Conservation (phyloP, 1,140 invertebrate genomes). For the Leptinotarsa lineolata region DNA sequence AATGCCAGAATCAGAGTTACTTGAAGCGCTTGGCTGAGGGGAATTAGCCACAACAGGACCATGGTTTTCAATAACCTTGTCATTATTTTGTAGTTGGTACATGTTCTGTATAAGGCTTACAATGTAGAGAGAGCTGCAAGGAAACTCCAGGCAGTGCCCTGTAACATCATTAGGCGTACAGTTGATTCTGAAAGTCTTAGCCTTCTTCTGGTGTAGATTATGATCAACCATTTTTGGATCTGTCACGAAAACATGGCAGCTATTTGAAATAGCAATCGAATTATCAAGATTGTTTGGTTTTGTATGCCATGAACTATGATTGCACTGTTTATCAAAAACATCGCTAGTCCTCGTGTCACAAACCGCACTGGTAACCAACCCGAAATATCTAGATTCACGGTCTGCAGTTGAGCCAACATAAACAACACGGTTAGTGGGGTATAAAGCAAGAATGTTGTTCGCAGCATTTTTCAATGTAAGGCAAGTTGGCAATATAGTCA, state of each 20-base stretch:
- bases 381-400: constrained; percentile 90
- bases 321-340: constrained; percentile 29
- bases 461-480: constrained; percentile 75
- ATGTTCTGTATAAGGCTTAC: constrained; percentile 73
- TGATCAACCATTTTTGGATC: constrained; percentile 85
- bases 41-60: constrained; percentile 66
- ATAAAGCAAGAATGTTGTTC: constrained; percentile 75
- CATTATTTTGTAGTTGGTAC: constrained; percentile 61
- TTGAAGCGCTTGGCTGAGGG: constrained; percentile 84
- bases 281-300: constrained; percentile 47
- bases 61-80: constrained; percentile 41
- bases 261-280: constrained; percentile 73
- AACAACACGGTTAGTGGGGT: constrained; percentile 82
- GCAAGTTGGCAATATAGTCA: constrained; percentile 80
- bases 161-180: constrained; percentile 73
- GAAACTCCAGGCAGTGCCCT: constrained; percentile 80
- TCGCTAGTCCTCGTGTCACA: constrained; percentile 53
- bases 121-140: constrained; percentile 83
- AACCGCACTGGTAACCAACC: constrained; percentile 81
- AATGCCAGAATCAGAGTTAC: constrained; percentile 93
- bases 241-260: constrained; percentile 94
- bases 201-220: constrained; percentile 74
- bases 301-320: constrained; percentile 34
- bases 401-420: constrained; percentile 89
- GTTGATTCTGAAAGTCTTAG: constrained; percentile 76